phyloP scores from a whole-genome alignment of 2,797 vertebrate species.

The Pelodytes ibericus region DNA sequence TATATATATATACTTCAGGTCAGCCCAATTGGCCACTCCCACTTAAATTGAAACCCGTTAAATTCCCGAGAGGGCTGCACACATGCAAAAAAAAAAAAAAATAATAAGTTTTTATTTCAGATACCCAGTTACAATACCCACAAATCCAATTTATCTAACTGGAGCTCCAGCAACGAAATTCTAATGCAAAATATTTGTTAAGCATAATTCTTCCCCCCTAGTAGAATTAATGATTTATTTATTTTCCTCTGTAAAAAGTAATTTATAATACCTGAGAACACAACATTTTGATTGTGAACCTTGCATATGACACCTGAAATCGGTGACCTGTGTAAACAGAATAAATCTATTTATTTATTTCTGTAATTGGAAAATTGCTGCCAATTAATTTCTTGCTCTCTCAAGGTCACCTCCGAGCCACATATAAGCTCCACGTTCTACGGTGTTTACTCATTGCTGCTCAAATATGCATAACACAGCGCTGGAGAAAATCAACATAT shows the following conservation, averaged over 20 bases:
- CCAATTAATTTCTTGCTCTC: constrained; percentile 1
- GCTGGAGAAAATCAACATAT: constrained; percentile 6
- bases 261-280: not conserved
- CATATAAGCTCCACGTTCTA: not conserved
- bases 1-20: no score
- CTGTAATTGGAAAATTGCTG: not conserved
- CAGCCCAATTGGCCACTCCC: no score
- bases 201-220: not conserved
- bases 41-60: no score
- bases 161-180: not conserved
- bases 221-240: not conserved
- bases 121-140: not conserved
- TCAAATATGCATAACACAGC: constrained; percentile 2
- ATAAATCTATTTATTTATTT: constrained; percentile 28
- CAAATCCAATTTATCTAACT: not conserved
- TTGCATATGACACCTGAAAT: not conserved
- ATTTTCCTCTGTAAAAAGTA: not conserved
- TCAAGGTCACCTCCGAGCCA: constrained; percentile 17
- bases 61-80: no score
- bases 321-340: not conserved
- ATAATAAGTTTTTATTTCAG: no score
- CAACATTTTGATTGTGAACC: not conserved
- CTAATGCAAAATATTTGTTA: not conserved
- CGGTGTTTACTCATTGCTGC: not conserved
- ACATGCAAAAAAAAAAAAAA: no score